Evolutionary conservation across 1,140 invertebrate species (phyloP), one percentile per base, ranked within the genome.

Genomic region (Proales similis): DNA sequence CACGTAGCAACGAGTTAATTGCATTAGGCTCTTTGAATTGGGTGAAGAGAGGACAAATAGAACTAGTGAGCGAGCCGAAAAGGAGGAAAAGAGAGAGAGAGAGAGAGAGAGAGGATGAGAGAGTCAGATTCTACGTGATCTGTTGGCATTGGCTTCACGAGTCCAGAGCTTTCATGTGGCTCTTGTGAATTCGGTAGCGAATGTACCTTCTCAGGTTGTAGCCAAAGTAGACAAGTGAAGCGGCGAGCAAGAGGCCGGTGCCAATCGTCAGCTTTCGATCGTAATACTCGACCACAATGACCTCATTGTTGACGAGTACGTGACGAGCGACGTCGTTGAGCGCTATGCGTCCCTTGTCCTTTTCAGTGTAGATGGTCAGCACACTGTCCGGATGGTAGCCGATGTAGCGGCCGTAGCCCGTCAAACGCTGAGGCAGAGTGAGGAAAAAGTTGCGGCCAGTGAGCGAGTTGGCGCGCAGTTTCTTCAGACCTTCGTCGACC

Each of bases 201-300:
- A 57, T 43, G 38, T 57, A 57, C n/a, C 9, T 57, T 57, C 51
- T 57, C n/a, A 57, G 7, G 22, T 57, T 57, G 20, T 42, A n/a
- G 14, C 51, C 51, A 24, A 39, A 26, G 45, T 57, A 57, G 29
- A 30, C 5, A 17, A 57, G 29, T 26, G 36, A 24, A 42, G 33
- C 20, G 7, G 45, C 7, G 9, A 57, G 26, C 9, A 57, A 4
- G 11, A 38, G 17, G 30, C 20, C 45, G 27, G 51, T 57, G 4
- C 33, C 51, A 42, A 57, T 30, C 26, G 45, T 42, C 12, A 57
- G 30, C 20, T 57, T 57, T 57, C 38, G 39, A 26, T 57, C 51
- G 45, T 57, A 57, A 57, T 57, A 57, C n/a, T 57, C 51, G 3
- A 57, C 51, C 20, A 57, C 51, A 9, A 57, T 39, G 17, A 57